Evolutionary conservation across 2,888 invertebrate genomes (phyloP).

Genomic region (Seladonia tumulorum): DNA sequence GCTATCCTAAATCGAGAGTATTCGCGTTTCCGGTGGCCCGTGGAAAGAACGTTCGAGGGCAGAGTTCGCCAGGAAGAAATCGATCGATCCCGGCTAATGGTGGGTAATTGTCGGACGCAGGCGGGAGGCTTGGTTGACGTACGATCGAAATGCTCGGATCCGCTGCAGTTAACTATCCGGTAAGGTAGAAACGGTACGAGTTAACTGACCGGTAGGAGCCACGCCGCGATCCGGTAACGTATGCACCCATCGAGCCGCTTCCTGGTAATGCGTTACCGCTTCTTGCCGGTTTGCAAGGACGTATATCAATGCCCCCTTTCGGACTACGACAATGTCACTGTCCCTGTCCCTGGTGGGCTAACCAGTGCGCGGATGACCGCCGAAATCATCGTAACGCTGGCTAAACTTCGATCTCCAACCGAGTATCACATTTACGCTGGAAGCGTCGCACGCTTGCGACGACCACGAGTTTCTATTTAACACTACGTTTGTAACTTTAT

Average conservation of each 20-base stretch:
- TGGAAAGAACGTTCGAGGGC: neutral
- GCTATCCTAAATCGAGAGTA: no score
- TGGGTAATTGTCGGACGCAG: constrained; percentile 52
- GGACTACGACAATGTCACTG: constrained; percentile 54
- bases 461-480: no score
- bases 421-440: no score
- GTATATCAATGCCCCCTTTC: constrained; percentile 74
- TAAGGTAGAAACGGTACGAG: constrained; percentile 54
- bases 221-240: constrained; percentile 72
- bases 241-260: constrained; percentile 76
- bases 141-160: constrained; percentile 65
- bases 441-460: no score
- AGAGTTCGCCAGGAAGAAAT: constrained; percentile 40
- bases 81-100: constrained; percentile 54
- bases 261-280: constrained; percentile 77
- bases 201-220: constrained; percentile 66
- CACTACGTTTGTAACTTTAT: no score
- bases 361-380: neutral
- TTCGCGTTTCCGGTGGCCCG: neutral
- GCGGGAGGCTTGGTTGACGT: constrained; percentile 53
- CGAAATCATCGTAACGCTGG: neutral
- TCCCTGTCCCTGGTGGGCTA: neutral
- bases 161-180: constrained; percentile 73
- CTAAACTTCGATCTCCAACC: neutral
- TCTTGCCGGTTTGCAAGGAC: constrained; percentile 66